Percentiles rank a stretch among this genome's conserved stretches.
Evolutionary conservation across 2,113 vertebrate species (phyloP).

Genomic region (Hippopotamus amphibius): DNA sequence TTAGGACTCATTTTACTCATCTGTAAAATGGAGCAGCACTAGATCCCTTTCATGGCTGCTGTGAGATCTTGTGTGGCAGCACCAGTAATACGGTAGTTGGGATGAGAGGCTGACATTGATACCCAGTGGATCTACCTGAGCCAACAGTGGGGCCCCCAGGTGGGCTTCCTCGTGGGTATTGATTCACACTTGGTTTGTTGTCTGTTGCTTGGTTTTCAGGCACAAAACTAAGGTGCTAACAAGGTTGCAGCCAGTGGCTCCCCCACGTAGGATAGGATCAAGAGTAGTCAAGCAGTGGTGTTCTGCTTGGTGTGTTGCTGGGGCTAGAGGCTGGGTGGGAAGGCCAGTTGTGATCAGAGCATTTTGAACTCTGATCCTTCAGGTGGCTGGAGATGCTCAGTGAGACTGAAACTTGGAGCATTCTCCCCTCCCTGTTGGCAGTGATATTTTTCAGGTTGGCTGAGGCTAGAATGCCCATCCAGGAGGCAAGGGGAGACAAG

Average conservation of each 20-base stretch:
- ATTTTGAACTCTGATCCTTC: background rate
- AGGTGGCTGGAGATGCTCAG: background rate
- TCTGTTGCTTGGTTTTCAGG: background rate
- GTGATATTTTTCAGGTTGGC: background rate
- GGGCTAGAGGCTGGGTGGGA: background rate
- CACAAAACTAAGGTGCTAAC: background rate
- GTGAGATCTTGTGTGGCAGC: background rate
- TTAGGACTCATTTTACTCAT: background rate
- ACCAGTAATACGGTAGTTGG: background rate
- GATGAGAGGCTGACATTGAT: background rate
- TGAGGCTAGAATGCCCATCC: background rate
- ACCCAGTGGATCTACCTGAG: background rate
- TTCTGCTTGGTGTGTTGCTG: background rate
- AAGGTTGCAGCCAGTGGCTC: background rate
- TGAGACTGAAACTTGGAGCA: background rate
- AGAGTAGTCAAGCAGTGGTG: background rate
- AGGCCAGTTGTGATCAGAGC: background rate
- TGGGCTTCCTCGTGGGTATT: background rate
- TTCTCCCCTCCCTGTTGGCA: background rate
- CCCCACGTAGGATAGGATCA: too few relatives aligned
- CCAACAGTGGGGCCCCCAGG: background rate
- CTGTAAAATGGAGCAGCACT: background rate
- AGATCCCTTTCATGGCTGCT: background rate
- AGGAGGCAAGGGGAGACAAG: background rate
- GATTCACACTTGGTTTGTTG: background rate